These are phyloP conservation scores for Eristalis tenax DNA, from an alignment of 2,888 invertebrate species.

Conservation along the genomic window DNA sequence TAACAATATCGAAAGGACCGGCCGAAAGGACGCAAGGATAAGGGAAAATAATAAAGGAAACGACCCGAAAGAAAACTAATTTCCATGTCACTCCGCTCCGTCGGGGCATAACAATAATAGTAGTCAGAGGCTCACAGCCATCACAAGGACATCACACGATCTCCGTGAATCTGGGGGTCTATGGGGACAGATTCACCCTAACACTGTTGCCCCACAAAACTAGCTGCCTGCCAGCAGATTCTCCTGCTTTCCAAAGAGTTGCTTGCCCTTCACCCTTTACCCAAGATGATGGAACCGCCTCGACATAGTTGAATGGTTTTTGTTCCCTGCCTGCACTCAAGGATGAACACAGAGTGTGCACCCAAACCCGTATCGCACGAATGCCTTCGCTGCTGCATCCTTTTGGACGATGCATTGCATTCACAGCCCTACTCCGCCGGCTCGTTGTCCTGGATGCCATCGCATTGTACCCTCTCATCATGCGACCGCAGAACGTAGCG, in stretches of 20 bases:
- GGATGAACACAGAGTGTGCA: not conserved
- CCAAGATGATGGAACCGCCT: slow-evolving; percentile 8
- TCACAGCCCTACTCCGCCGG: not conserved
- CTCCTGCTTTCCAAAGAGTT: not conserved
- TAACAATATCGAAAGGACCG: slow-evolving; percentile 33
- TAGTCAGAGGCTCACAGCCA: not conserved
- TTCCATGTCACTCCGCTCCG: slow-evolving; percentile 24
- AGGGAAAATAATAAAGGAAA: slow-evolving; percentile 18
- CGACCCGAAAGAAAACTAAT: slow-evolving; percentile 28
- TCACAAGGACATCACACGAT: not conserved
- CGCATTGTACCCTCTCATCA: not conserved
- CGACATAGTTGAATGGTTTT: slow-evolving; percentile 21
- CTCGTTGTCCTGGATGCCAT: slow-evolving; percentile 10
- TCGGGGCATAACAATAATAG: slow-evolving; percentile 16
- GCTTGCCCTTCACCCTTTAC: slow-evolving; percentile 31
- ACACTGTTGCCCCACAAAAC: too few relatives aligned
- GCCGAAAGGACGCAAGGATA: not conserved
- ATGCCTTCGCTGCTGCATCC: slow-evolving; percentile 8
- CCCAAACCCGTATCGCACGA: not conserved
- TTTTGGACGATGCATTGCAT: slow-evolving; percentile 2
- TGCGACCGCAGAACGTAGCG: not conserved
- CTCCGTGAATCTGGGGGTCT: slow-evolving; percentile 17
- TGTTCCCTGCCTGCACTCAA: slow-evolving; percentile 1
- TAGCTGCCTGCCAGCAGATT: not conserved
- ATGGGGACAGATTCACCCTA: not conserved